Evolutionary conservation across 1,140 invertebrate species (phyloP), one percentile per base, ranked within the genome.

Genomic region (Proctacanthus coquilletti): DNA sequence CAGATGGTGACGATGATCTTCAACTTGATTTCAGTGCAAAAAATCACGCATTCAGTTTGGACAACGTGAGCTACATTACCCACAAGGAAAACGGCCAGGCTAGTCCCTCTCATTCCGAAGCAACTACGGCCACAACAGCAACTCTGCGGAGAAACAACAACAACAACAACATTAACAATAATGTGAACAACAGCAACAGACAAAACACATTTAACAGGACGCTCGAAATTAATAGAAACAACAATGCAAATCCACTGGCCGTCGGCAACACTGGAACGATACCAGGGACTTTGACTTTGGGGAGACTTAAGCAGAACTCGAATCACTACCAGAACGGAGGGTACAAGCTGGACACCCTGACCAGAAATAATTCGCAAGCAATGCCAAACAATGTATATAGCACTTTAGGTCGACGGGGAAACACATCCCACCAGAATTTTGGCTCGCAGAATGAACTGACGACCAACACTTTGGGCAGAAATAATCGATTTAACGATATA

Each of bases 1-100:
- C 78, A 1, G 83, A 85, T 44, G 81, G 84, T 42, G 80, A 71
- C 42, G 77, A 81, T 44, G 83, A 87, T 55, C 51, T 87, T 13
- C 82, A 87, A 50, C 56, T 87, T n/a, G 84, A 87, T 52, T 85
- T 85, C 47, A 84, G 80, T 55, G 71, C 76, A 40, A 84, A 85
- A 53, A 86, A 86, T 63, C 84, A 86, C 50, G 78, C 82, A 1
- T 88, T 86, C 50, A 84, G 77, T 41, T 64, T 86, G 41, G 81
- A 86, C 47, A 84, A 80, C 50, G 81, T 86, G 17, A 82, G 80
- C 51, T 85, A 86, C 49, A 79, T 86, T 42, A 81, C 80, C 33
- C 56, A 60, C 42, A 84, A 84, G 66, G 80, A 82, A 45, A 80
- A 79, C 47, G 77, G 77, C 34, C 78, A 83, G 58, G 69, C 77